These are phyloP conservation scores for Elysia chlorotica DNA, from an alignment of 1,140 invertebrate species.

Conservation along the genomic window DNA sequence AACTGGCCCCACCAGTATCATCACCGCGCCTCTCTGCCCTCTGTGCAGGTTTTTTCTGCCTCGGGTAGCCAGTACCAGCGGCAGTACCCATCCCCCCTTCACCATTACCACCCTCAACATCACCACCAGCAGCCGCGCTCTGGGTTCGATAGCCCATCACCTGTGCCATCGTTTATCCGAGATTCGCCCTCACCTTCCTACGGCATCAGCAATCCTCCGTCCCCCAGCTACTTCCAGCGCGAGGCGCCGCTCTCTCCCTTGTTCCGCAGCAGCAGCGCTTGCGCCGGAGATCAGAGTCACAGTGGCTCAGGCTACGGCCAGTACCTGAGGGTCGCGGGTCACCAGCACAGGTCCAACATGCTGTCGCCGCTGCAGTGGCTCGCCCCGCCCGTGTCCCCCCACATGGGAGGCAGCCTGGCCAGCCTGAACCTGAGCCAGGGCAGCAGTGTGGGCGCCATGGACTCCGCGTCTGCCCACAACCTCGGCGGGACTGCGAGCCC, in stretches of 20 bases:
- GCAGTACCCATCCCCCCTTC: background rate
- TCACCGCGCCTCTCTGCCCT: slow-evolving; percentile 47
- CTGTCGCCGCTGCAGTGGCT: slow-evolving; percentile 28
- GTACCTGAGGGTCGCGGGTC: background rate
- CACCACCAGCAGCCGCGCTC: too few relatives aligned
- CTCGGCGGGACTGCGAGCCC: too few relatives aligned
- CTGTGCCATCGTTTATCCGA: background rate
- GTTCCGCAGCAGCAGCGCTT: too few relatives aligned
- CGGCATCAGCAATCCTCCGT: background rate
- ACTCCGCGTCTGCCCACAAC: too few relatives aligned
- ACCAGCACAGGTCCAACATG: slow-evolving; percentile 10
- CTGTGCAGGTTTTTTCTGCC: slow-evolving; percentile 23
- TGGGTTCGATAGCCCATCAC: slow-evolving; percentile 6
- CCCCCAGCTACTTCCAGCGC: background rate
- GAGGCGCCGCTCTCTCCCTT: slow-evolving; percentile 3
- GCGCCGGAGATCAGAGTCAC: too few relatives aligned
- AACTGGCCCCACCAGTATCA: slow-evolving; percentile 28
- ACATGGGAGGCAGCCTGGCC: too few relatives aligned
- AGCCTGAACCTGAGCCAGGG: slow-evolving; percentile 25
- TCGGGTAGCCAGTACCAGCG: slow-evolving; percentile 2
- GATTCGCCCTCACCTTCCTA: slow-evolving; percentile 9
- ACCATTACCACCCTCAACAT: background rate
- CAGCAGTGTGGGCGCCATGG: too few relatives aligned
- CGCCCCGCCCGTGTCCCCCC: too few relatives aligned
- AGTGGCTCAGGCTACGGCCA: too few relatives aligned